These are phyloP conservation scores for Triplophysa siluroides DNA, from an alignment of 2,113 vertebrate species.

Conservation along the genomic window DNA sequence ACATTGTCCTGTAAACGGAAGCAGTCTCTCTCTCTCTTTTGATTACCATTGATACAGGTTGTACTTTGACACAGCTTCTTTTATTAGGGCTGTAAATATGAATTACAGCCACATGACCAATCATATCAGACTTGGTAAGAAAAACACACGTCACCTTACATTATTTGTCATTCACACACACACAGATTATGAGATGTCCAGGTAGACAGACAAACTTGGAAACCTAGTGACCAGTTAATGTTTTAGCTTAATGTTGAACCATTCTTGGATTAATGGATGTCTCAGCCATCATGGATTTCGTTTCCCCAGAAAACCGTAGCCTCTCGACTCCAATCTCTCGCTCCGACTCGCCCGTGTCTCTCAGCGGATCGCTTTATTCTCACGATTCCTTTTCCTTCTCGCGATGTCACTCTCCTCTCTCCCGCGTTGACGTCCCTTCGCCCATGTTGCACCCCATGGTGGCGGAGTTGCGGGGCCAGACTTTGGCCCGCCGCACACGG, in stretches of 20 bases:
- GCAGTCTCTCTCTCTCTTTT: not conserved
- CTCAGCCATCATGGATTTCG: slow-evolving; percentile 26
- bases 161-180: not conserved
- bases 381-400: slow-evolving; percentile 6
- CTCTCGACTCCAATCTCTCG: not conserved
- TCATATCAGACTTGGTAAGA: slow-evolving; percentile 12
- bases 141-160: slow-evolving; percentile 1
- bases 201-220: not conserved
- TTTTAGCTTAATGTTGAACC: slow-evolving; percentile 3
- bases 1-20: slow-evolving; percentile 26
- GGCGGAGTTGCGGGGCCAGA: slow-evolving; percentile 44
- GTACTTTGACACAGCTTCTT: slow-evolving; percentile 66
- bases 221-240: slow-evolving; percentile 5
- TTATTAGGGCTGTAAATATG: slow-evolving; percentile 67
- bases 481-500: slow-evolving; percentile 26
- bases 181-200: not conserved
- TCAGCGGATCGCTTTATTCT: slow-evolving; percentile 16
- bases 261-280: slow-evolving; percentile 16
- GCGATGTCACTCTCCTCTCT: slow-evolving; percentile 17
- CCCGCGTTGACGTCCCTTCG: slow-evolving; percentile 16
- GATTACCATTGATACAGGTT: slow-evolving; percentile 46
- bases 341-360: not conserved
- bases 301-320: not conserved
- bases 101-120: slow-evolving; percentile 47
- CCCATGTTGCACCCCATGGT: slow-evolving; percentile 46